A percentile compares a stretch with the other conserved stretches of the same genome.
These are phyloP conservation scores for Harlomillsia oculata DNA, from an alignment of 1,140 invertebrate genomes.

Conservation along the genomic window DNA sequence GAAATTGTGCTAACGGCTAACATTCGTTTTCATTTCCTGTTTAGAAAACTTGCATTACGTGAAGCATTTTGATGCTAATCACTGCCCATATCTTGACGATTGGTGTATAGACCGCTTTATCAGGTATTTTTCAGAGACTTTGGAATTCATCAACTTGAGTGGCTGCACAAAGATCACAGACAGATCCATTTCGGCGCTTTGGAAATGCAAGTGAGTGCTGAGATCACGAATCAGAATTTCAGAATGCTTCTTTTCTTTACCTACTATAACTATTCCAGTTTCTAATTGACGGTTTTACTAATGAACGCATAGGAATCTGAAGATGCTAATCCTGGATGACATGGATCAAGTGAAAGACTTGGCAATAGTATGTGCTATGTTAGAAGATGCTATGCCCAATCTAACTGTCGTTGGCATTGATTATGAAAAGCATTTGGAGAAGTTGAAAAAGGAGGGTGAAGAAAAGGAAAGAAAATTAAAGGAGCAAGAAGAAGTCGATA, in stretches of 20 bases:
- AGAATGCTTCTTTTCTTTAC: background rate
- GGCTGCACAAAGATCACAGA: constrained; percentile 55
- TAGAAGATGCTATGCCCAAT: constrained; percentile 35
- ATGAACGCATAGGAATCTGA: constrained; percentile 29
- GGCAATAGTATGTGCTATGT: constrained; percentile 33
- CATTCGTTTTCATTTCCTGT: constrained; percentile 32
- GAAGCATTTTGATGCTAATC: constrained; percentile 54
- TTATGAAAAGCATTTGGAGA: constrained; percentile 26
- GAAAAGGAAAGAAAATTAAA: constrained; percentile 12
- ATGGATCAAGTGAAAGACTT: constrained; percentile 30
- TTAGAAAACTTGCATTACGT: constrained; percentile 47
- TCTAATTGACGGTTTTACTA: background rate
- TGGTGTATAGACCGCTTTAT: constrained; percentile 61
- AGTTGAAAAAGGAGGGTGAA: constrained; percentile 18
- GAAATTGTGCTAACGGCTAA: no score
- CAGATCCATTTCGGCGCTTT: constrained; percentile 54
- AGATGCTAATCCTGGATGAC: constrained; percentile 30
- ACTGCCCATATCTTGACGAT: constrained; percentile 58
- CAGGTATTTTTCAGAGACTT: constrained; percentile 45
- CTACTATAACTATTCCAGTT: background rate
- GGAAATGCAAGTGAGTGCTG: constrained; percentile 40
- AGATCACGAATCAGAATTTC: background rate
- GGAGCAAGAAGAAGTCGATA: constrained; percentile 1
- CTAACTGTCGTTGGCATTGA: constrained; percentile 31
- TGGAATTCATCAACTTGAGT: constrained; percentile 65